Evolutionary conservation across 2,113 vertebrate genomes (phyloP).

Genomic region (Oryctolagus cuniculus): DNA sequence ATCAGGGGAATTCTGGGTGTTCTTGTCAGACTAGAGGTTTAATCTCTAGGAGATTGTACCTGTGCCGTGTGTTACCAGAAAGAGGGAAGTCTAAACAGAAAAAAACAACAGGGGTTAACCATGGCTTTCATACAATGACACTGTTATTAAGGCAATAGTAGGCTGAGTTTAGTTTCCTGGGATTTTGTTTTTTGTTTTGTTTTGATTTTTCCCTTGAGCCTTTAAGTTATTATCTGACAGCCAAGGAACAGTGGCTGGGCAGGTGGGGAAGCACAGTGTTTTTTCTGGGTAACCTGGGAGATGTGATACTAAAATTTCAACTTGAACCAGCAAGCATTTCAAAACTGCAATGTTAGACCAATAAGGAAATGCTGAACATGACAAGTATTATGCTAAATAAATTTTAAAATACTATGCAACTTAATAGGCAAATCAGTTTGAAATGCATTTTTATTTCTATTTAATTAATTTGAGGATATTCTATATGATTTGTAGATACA

Average conservation of each 20-base stretch:
- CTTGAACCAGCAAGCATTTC: slow-evolving; percentile 15
- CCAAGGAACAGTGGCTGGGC: neutral
- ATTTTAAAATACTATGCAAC: neutral
- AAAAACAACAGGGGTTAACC: neutral
- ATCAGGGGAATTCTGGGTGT: neutral
- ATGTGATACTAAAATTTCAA: slow-evolving; percentile 49
- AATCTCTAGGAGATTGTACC: neutral
- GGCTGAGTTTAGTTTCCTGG: neutral
- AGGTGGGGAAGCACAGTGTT: neutral
- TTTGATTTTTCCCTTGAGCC: slow-evolving; percentile 64
- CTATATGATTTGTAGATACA: too few relatives aligned
- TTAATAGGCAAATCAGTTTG: neutral
- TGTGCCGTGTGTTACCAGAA: neutral
- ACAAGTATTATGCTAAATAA: neutral
- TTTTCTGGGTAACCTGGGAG: slow-evolving; percentile 49
- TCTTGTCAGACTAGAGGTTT: neutral
- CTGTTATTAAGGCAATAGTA: neutral
- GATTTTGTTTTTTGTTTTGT: slow-evolving; percentile 49
- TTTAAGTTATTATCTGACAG: slow-evolving; percentile 63
- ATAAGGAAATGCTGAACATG: neutral
- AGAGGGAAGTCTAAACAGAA: neutral
- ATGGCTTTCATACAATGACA: neutral
- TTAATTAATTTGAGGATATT: too few relatives aligned
- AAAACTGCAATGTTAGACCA: neutral
- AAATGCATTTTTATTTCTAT: neutral